Percentiles rank a stretch among this genome's conserved stretches.
Evolutionary conservation across 2,888 invertebrate genomes (phyloP).

Genomic region (Mimas tiliae): DNA sequence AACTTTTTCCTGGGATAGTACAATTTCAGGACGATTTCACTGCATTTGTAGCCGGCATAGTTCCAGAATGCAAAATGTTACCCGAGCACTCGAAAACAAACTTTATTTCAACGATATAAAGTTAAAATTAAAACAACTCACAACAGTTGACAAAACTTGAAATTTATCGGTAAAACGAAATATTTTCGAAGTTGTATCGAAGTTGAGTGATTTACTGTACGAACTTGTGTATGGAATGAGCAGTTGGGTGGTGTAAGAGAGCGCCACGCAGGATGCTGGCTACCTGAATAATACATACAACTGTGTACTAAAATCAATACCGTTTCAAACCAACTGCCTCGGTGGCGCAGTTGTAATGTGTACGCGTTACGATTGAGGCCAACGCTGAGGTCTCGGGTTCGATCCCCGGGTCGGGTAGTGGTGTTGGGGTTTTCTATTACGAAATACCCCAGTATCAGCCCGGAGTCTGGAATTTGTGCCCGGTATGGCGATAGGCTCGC

Average conservation of each 20-base stretch:
- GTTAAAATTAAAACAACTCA: background rate
- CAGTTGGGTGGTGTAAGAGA: background rate
- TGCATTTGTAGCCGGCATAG: constrained; percentile 17
- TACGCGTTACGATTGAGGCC: too few species aligned
- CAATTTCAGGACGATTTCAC: constrained; percentile 24
- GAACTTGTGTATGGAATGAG: constrained; percentile 25
- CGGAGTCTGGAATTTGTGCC: too few species aligned
- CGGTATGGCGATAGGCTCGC: too few species aligned
- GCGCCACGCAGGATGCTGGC: constrained; percentile 12
- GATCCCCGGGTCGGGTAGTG: too few species aligned
- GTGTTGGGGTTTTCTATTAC: too few species aligned
- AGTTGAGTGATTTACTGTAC: constrained; percentile 63
- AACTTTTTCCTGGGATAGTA: constrained; percentile 15
- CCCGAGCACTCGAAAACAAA: background rate
- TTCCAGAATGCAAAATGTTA: constrained; percentile 26
- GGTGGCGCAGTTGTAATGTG: too few species aligned
- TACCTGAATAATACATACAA: constrained; percentile 10
- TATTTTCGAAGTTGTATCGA: constrained; percentile 53
- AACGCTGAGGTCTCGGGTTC: too few species aligned
- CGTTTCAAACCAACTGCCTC: background rate
- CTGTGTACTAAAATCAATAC: background rate
- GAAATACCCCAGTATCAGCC: too few species aligned
- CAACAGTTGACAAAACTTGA: constrained; percentile 63
- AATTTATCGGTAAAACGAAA: constrained; percentile 67
- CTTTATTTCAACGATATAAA: constrained; percentile 4